Base-by-base conservation (phyloP, 2,888 invertebrate species). In the Drosophila nigritarsus region DNA sequence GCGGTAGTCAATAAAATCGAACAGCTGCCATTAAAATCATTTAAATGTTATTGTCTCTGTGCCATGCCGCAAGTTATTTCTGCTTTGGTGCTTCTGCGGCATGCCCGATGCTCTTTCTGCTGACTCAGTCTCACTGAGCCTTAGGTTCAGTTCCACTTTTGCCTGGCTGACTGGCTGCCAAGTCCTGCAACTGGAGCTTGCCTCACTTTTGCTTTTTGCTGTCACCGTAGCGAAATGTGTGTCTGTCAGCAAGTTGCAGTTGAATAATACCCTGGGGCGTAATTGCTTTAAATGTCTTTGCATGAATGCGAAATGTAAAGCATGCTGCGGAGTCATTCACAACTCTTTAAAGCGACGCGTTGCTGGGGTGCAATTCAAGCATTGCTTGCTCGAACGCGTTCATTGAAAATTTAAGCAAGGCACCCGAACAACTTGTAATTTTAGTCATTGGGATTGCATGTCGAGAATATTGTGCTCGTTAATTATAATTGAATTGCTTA, bases 21-120 rank as follows among this genome's bases (percentile, higher is more conserved):
- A 87, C 90, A 90, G 86, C 89, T 87, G 90, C 89, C 89, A 87
- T 87, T 87, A 87, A 90, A 87, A 87, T 87, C 87, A 87, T 87
- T 90, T 87, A 87, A 87, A 87, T 87, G 87, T 87, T 87, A 87
- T 87, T 87, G 87, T 87, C 87, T 87, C 75, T 80, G 77, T 80
- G 73, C 72, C 71, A 60, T 73, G 82, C 82, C 82, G 78, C 83
- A 82, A 84, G 89, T 80, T 87, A 84, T 82, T 86, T 87, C 89
- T 82, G 84, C 89, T 77, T 73, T 89, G 89, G 87, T 85, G 85
- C 87, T 84, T 72, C 73, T 87, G 85, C 73, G 87, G 89, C 87
- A 74, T 75, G 76, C 77, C 63, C 68, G 54, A 70, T 80, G 67
- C 78, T 72, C 58, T 50, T 84, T 82, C 66, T 89, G 84, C 84